These are phyloP conservation scores for Champsocephalus gunnari DNA, from an alignment of 2,797 vertebrate species.

Conservation along the genomic window DNA sequence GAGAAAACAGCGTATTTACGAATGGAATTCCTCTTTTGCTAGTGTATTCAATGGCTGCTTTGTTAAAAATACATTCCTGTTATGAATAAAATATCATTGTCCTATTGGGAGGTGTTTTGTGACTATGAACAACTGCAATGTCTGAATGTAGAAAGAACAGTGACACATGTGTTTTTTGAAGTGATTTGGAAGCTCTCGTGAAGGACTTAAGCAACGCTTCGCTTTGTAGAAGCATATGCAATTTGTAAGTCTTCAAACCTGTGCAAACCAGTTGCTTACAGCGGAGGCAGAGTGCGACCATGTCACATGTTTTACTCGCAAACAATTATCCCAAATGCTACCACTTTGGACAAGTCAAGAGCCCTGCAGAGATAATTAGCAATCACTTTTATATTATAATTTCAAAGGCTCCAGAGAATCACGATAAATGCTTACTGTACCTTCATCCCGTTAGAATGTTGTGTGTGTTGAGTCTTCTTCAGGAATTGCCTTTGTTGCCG, in stretches of 20 bases:
- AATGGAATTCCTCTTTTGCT: neutral
- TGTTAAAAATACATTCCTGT: neutral
- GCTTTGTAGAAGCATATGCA: too few relatives aligned
- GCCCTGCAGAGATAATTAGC: neutral
- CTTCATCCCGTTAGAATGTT: neutral
- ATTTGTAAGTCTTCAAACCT: too few relatives aligned
- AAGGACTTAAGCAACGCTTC: neutral
- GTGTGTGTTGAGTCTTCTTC: slow-evolving; percentile 31
- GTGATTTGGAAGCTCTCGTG: neutral
- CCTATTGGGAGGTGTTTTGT: slow-evolving; percentile 8
- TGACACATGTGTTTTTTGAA: slow-evolving; percentile 8
- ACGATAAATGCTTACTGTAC: neutral
- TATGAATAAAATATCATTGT: slow-evolving; percentile 22
- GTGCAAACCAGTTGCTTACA: too few relatives aligned
- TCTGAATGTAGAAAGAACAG: neutral
- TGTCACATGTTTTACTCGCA: too few relatives aligned
- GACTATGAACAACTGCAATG: neutral
- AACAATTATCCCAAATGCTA: too few relatives aligned
- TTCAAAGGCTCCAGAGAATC: neutral
- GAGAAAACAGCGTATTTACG: neutral
- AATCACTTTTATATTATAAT: neutral
- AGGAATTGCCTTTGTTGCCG: slow-evolving; percentile 24
- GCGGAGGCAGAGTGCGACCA: too few relatives aligned
- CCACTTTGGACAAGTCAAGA: too few relatives aligned
- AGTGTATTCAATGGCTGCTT: slow-evolving; percentile 2